Evolutionary conservation across 2,888 invertebrate genomes (phyloP), one percentile per base, ranked within the genome.

Genomic region (Ischnura elegans): DNA sequence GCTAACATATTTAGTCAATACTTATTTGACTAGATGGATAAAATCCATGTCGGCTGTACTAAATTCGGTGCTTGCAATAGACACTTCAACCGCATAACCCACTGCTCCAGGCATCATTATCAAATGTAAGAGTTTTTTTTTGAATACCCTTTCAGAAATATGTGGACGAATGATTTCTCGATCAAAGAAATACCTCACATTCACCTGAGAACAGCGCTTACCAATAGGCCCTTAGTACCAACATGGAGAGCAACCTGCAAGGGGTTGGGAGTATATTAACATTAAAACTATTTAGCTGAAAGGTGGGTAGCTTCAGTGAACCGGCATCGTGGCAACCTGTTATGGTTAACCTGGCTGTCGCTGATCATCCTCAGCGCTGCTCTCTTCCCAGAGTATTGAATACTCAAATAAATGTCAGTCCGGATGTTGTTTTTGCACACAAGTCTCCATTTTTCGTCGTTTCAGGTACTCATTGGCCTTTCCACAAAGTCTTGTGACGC

Each of bases 401-500:
- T 76, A 76, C 76, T 76, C 76, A 36, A 76, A 61, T 19, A n/a
- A 19, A 61, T 36, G 76, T 76, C 76, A 76, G 76, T 76, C 76
- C 36, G 76, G 76, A 10, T 76, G 76, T 76, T 76, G 76, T 36
- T 76, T 36, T 16, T 36, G 76, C 76, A 76, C 76, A 76, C 10
- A 76, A 29, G 21, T 76, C 76, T 76, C 76, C 76, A 76, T 76
- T 76, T n/a, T 76, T 16, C 76, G 76, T 76, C 29, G 36, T 16
- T 76, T 76, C 76, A 76, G 76, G 76, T 76, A 76, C 76, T 76
- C 76, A 76, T 76, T 76, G 76, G 76, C 13, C 76, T 76, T 36
- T 76, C 76, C 36, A 76, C 36, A 36, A 76, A 76, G 29, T 76
- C 76, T 36, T 76, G 29, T 76, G 76, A 25, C 76, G 36, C 76